Base-by-base conservation (phyloP, 1,140 invertebrate genomes). In the Drosophila mayri region DNA sequence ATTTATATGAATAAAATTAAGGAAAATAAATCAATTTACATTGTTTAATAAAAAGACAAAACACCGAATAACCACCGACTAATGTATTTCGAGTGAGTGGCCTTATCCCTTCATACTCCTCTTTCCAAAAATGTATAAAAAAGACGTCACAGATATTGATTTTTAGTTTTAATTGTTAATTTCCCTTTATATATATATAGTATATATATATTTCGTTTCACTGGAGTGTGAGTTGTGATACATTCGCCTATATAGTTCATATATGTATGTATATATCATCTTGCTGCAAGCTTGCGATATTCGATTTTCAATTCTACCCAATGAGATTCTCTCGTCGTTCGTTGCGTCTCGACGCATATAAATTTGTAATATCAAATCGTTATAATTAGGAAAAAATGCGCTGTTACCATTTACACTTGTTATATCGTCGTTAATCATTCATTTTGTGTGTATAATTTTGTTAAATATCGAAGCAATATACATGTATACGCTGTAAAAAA, bases 361-460 rank as follows among this genome's bases (percentile, higher is more conserved):
- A 81, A 90, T 88, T 88, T 88, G 79, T 88, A 78, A 88, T 87
- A 88, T 88, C 80, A 88, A 88, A 88, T 88, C 72, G 79, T 87
- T 87, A 87, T 76, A 87, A 71, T 78, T 87, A 84, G 84, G 81
- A 88, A 88, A 87, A 87, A 88, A 87, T 86, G 70, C 68, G 83
- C 75, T 72, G 60, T 70, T 79, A 70, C 28, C 64, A 81, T 78
- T 61, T 74, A 88, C 80, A 90, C 50, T 55, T 65, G 61, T 64
- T 74, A 38, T 38, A 38, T 25, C 38, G n/a, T 38, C 18, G 50
- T 52, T 52, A 52, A 65, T 76, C 50, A 18, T 37, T 52, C 32
- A 50, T 66, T 65, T 73, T 62, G 52, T 55, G 41, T 77, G 63
- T 81, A 63, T 59, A 77, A 58, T 86, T 71, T 50, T 72, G 52